Percentiles rank a stretch among this genome's conserved stretches.
phyloP scores from a whole-genome alignment of 1,140 invertebrate species.

The Pogonus chalceus region DNA sequence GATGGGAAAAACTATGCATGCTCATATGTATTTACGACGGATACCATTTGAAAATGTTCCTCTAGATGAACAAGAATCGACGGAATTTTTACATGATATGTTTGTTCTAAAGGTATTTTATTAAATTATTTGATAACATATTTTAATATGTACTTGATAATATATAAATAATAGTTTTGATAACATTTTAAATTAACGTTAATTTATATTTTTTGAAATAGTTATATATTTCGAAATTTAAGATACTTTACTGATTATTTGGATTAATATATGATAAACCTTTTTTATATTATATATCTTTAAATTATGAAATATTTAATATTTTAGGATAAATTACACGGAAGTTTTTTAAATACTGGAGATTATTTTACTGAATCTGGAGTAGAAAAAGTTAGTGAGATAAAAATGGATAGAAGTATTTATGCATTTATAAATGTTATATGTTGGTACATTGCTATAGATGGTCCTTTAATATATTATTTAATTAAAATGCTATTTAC shows the following conservation, averaged over 20 bases:
- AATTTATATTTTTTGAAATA: no score
- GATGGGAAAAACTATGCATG: constrained; percentile 58
- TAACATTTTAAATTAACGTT: no score
- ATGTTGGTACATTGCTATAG: constrained; percentile 53
- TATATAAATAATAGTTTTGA: no score
- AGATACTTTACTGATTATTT: no score
- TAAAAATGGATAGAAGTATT: constrained; percentile 44
- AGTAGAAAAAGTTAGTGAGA: constrained; percentile 44
- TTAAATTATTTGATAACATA: constrained; percentile 6
- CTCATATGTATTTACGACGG: constrained; percentile 65
- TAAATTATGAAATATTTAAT: constrained; percentile 15
- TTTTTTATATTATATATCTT: not conserved
- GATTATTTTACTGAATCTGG: constrained; percentile 64
- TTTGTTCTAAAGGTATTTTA: constrained; percentile 60
- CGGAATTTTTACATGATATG: constrained; percentile 66
- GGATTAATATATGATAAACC: no score
- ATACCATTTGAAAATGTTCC: constrained; percentile 70
- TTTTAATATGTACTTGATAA: no score
- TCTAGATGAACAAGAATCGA: constrained; percentile 59
- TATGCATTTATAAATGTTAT: constrained; percentile 57
- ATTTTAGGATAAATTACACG: constrained; percentile 60
- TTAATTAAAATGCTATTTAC: constrained; percentile 52
- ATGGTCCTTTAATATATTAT: constrained; percentile 57
- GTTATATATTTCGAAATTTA: no score
- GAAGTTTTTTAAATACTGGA: constrained; percentile 64